Conservation (phyloP, 2,113 vertebrate genomes). For the Percina caprodes region DNA sequence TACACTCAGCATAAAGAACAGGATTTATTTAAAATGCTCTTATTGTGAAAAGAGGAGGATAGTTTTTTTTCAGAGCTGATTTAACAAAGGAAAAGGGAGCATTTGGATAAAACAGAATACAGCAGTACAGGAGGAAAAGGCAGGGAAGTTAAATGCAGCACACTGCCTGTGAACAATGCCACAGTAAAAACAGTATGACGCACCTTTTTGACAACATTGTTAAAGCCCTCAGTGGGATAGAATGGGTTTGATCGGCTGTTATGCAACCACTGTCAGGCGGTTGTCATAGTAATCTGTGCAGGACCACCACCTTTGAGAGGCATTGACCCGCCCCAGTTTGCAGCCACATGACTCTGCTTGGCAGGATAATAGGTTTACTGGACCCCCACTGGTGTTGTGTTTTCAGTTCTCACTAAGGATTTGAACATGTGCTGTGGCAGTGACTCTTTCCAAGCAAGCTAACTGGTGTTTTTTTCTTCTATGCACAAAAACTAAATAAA, state of each 20-base stretch:
- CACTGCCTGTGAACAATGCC: conserved; percentile 34
- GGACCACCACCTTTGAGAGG: conserved; percentile 48
- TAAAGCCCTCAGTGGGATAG: conserved; percentile 32
- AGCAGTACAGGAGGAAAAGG: background rate
- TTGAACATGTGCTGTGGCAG: background rate
- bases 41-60: background rate
- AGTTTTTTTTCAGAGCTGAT: background rate
- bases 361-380: conserved; percentile 36
- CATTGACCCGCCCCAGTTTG: conserved; percentile 32
- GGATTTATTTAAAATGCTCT: background rate
- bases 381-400: conserved; percentile 4
- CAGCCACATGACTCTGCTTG: conserved; percentile 39
- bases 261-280: conserved; percentile 44
- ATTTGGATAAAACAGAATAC: background rate
- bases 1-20: background rate
- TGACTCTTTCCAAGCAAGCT: background rate
- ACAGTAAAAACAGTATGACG: conserved; percentile 7
- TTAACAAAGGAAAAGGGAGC: background rate
- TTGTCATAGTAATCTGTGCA: conserved; percentile 60
- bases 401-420: conserved; percentile 36
- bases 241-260: conserved; percentile 52
- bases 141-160: conserved; percentile 9
- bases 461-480: background rate
- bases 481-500: background rate
- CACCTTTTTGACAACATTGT: conserved; percentile 19